Evolutionary conservation across 1,140 invertebrate genomes (phyloP), one percentile per base, ranked within the genome.

Genomic region (Drosophila ambigua): DNA sequence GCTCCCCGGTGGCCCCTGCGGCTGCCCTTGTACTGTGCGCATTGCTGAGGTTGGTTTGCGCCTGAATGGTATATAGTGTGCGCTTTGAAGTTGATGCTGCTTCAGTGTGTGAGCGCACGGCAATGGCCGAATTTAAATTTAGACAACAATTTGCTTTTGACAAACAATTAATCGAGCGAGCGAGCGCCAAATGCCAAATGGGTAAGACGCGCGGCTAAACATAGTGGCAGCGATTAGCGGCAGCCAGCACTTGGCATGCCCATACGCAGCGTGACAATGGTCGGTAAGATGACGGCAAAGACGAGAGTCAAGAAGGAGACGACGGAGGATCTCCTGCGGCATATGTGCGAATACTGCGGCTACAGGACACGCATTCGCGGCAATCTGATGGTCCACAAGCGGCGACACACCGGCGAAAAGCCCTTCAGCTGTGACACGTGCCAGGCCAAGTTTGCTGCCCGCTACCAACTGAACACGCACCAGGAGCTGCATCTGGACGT

Each of bases 371-470:
- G 76, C 1, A 72, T 88, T n/a, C 20, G 9, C 13, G 68, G 79
- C 61, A 90, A 89, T 49, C 60, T 89, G 23, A 44, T 26, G 24
- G 54, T 90, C 8, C 97, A 97, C 80, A 93, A 94, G 48, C 93
- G 96, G 6, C 95, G 95, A 3, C 96, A 98, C 90, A 96, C 95
- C 2, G 97, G 96, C 0, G 95, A 96, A 66, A 90, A 95, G 6
- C 95, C 95, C 0, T 96, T 95, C 63, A 93, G 94, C 48, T 96
- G 95, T 62, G 93, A 93, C 0, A 93, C 93, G 0, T 96, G 95
- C 78, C 93, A 94, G 2, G 95, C 95, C 72, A 94, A 94, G 0
- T 96, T 96, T 83, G 94, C 94, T 44, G 76, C 84, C 0, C 64
- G 67, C 2, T 93, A 94, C 11, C 94, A 94, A 59, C 93, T 89